Evolutionary conservation across 2,113 vertebrate species (phyloP).

Genomic region (Campylorhamphus procurvoides): DNA sequence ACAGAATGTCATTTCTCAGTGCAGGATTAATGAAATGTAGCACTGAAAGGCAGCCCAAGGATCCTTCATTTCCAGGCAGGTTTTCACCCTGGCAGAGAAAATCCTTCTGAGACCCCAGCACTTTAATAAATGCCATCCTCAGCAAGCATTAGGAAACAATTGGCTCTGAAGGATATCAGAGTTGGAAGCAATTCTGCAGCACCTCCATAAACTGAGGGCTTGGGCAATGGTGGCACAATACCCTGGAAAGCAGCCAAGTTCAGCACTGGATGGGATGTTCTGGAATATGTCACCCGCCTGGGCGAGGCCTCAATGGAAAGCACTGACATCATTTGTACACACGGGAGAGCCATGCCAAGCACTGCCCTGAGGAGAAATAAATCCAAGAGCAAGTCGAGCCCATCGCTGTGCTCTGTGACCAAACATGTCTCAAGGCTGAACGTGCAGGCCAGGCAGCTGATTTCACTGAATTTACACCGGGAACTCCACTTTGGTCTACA

Average conservation of each 20-base stretch:
- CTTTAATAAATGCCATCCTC: not conserved
- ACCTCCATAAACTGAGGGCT: not conserved
- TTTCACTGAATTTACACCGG: not conserved
- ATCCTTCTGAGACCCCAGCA: not conserved
- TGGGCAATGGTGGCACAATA: not conserved
- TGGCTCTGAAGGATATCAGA: not conserved
- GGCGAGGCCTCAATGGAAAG: not conserved
- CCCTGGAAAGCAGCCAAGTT: not conserved
- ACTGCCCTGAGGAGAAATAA: not conserved
- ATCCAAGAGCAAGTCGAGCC: not conserved
- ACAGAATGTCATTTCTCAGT: not conserved
- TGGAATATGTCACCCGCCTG: not conserved
- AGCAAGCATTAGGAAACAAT: not conserved
- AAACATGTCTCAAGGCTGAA: not conserved
- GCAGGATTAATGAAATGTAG: not conserved
- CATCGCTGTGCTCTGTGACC: not conserved
- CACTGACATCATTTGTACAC: not conserved
- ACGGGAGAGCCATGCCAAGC: not conserved
- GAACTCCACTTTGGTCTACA: not conserved
- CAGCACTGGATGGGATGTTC: not conserved
- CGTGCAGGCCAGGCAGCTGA: accelerated
- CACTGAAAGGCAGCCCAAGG: not conserved
- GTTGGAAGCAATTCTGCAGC: not conserved
- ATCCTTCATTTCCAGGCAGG: not conserved
- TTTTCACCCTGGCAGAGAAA: not conserved